Evolutionary conservation across 1,140 invertebrate genomes (phyloP).

Genomic region (Pteromalus puparum): DNA sequence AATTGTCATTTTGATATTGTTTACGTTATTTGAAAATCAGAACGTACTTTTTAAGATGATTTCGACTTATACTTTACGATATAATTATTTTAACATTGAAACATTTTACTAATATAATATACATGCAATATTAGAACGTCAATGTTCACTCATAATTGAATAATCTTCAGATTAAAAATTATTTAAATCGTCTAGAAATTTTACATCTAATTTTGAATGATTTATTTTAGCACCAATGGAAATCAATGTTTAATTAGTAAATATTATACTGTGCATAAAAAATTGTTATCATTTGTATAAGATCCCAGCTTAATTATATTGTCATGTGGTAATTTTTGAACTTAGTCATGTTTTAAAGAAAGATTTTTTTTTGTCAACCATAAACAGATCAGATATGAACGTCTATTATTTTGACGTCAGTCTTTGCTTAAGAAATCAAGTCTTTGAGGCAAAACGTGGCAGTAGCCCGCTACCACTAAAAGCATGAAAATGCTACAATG

Average conservation of each 20-base stretch:
- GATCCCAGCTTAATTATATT: slow-evolving; percentile 24
- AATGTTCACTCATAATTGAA: not conserved
- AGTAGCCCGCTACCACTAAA: slow-evolving; percentile 51
- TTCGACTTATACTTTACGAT: not conserved
- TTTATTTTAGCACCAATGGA: slow-evolving; percentile 41
- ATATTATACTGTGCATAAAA: not conserved
- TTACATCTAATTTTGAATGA: not conserved
- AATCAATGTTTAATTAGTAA: slow-evolving; percentile 12
- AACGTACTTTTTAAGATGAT: not conserved
- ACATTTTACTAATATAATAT: slow-evolving; percentile 27
- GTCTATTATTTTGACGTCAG: slow-evolving; percentile 38
- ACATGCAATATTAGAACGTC: slow-evolving; percentile 34
- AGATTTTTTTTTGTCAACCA: slow-evolving; percentile 7
- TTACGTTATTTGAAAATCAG: not conserved
- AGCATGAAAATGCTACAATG: slow-evolving; percentile 37
- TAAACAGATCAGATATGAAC: slow-evolving; percentile 30
- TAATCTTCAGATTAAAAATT: slow-evolving; percentile 22
- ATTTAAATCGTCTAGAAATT: not conserved
- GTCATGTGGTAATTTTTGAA: not conserved
- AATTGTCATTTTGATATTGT: not conserved
- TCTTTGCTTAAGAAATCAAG: slow-evolving; percentile 40
- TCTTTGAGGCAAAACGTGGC: slow-evolving; percentile 32
- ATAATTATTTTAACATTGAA: slow-evolving; percentile 32
- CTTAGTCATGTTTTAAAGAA: not conserved
- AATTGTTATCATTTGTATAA: slow-evolving; percentile 12